phyloP scores from a whole-genome alignment of 2,113 vertebrate species.

The Neodontobutis hainanensis region DNA sequence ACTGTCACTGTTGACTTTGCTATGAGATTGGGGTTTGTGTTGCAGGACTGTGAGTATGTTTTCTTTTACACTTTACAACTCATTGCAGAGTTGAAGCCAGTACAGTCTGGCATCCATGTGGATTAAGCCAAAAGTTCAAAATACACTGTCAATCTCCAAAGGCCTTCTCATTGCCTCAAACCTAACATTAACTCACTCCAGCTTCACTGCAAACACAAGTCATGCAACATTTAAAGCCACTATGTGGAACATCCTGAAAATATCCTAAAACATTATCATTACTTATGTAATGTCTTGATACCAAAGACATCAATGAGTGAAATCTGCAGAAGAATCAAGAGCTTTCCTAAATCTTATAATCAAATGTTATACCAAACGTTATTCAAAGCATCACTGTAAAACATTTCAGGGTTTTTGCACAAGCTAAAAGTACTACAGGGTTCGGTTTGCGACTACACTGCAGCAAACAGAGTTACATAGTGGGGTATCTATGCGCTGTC shows the following conservation, averaged over 20 bases:
- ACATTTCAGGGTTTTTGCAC: too few relatives aligned
- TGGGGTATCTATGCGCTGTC: too few relatives aligned
- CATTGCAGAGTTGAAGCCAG: constrained; percentile 29
- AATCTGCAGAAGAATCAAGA: not conserved
- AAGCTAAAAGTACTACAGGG: too few relatives aligned
- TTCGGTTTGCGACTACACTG: too few relatives aligned
- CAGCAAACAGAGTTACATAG: too few relatives aligned
- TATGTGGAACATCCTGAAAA: not conserved
- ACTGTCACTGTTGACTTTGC: constrained; percentile 66
- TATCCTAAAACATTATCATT: not conserved
- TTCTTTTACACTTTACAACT: constrained; percentile 46
- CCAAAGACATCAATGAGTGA: not conserved
- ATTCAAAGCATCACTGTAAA: too few relatives aligned
- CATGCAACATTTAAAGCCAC: constrained; percentile 34
- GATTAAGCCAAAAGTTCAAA: constrained; percentile 58
- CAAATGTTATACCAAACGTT: not conserved
- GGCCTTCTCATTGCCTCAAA: constrained; percentile 36
- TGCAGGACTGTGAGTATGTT: constrained; percentile 50
- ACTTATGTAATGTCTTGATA: not conserved
- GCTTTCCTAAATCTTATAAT: not conserved
- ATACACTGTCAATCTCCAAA: constrained; percentile 41
- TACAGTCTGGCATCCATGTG: constrained; percentile 37
- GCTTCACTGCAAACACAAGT: constrained; percentile 31
- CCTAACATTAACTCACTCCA: constrained; percentile 36
- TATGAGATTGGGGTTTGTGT: constrained; percentile 49